Evolutionary conservation across 2,888 invertebrate species (phyloP).

Genomic region (Oscheius sp.): DNA sequence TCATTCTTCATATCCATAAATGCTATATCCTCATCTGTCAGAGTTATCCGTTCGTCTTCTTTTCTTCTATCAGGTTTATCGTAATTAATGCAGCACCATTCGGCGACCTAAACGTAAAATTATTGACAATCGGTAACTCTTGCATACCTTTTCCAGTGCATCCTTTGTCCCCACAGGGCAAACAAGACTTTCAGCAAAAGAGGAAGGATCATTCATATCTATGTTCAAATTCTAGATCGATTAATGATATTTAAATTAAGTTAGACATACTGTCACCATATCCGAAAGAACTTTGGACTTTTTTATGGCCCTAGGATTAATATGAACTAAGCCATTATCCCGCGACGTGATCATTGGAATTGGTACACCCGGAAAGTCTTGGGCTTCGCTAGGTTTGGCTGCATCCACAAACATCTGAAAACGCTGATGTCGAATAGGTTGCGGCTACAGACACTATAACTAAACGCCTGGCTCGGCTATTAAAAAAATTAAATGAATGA

Average conservation of each 20-base stretch:
- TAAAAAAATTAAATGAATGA: too few species aligned
- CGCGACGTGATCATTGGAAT: not conserved
- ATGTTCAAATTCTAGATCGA: not conserved
- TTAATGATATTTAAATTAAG: not conserved
- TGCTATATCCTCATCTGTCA: conserved; percentile 4
- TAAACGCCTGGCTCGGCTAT: too few species aligned
- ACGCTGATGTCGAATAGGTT: too few species aligned
- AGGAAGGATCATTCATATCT: not conserved
- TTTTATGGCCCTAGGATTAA: not conserved
- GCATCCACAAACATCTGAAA: too few species aligned
- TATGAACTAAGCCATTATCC: not conserved
- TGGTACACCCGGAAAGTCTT: too few species aligned
- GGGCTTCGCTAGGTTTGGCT: too few species aligned
- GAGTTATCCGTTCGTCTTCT: not conserved
- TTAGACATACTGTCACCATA: not conserved
- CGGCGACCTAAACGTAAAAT: not conserved
- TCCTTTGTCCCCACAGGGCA: not conserved
- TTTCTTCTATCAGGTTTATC: not conserved
- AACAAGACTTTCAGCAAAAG: not conserved
- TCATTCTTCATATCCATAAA: conserved; percentile 8
- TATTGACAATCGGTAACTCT: not conserved
- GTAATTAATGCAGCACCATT: conserved; percentile 10
- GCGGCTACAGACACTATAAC: too few species aligned
- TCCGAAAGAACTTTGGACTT: not conserved
- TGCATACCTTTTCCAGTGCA: conserved; percentile 7